Base-by-base conservation (phyloP, 2,113 vertebrate species). In the Solea senegalensis region DNA sequence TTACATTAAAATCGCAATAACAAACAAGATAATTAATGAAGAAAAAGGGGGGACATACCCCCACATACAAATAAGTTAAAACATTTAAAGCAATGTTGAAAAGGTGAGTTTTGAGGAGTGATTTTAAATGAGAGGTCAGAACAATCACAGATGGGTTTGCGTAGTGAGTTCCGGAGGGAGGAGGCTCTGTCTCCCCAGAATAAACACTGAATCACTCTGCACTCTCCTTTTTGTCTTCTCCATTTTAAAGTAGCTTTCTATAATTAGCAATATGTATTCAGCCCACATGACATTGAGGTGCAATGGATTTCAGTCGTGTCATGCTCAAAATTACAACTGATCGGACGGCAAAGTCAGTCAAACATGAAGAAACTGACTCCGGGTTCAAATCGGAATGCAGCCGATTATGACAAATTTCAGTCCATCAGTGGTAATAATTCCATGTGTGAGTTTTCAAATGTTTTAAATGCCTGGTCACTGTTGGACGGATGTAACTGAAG, bases 231-330 rank as follows among this genome's bases (percentile, higher is more conserved):
- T 58, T 21, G 13, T 74, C 48, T 55, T 27, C 9, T 21, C 28
- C 61, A 13, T 51, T 64, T 75, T 58, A 40, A 53, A 53, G 53
- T 9, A 39, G 40, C 9, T n/a, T 14, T 16, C 76, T 73, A 66
- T 72, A 82, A 73, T 65, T 74, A 80, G 72, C 64, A 52, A 58
- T 49, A 53, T 64, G 57, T 21, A 2, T 50, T 26, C 40, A 16
- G 15, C 62, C 65, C 52, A 56, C 45, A 48, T 69, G 49, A 49
- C 65, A 63, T 70, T 74, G 8, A 52, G 44, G 28, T 65, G 54
- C 72, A 41, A 58, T 59, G 64, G 48, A n/a, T 64, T 59, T 71
- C 44, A 80, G 3, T 6, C 5, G n/a, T 49, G 41, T 70, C 16
- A 75, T 65, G 44, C 55, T 63, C 5, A n/a, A 63, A 50, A 15